Evolutionary conservation across 2,888 invertebrate genomes (phyloP).

Genomic region (Sipha maydis): DNA sequence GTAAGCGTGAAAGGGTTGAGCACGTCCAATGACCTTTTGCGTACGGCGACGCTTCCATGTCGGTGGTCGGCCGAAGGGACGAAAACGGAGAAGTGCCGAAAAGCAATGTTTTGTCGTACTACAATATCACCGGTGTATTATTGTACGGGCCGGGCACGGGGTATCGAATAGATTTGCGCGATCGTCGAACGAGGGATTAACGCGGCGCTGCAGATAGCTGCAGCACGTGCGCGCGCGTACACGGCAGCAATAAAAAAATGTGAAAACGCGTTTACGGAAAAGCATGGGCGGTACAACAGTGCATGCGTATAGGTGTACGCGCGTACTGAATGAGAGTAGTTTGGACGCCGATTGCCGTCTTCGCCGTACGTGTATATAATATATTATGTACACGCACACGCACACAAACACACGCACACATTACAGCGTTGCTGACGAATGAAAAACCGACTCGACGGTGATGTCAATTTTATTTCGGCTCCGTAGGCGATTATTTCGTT

Average conservation of each 20-base stretch:
- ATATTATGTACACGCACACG: no score
- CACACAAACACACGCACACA: no score
- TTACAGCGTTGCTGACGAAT: background rate
- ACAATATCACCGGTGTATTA: background rate
- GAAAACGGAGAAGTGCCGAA: background rate
- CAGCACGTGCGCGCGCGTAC: background rate
- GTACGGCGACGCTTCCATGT: no score
- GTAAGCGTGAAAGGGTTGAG: no score
- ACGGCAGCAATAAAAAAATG: background rate
- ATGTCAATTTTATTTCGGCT: conserved; percentile 10
- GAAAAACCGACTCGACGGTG: conserved; percentile 13
- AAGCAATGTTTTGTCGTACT: background rate
- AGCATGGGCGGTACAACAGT: background rate
- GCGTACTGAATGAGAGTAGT: background rate
- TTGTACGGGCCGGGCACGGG: background rate
- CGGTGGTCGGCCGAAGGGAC: background rate
- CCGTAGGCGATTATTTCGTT: background rate
- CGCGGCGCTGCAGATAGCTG: background rate
- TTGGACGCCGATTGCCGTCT: background rate
- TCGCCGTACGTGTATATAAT: background rate
- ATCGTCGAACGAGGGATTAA: background rate
- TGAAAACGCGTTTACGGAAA: background rate
- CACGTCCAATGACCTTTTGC: no score
- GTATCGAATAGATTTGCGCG: background rate
- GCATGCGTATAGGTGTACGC: background rate